phyloP scores from a whole-genome alignment of 2,113 vertebrate genomes.

The Nycticorax nycticorax region DNA sequence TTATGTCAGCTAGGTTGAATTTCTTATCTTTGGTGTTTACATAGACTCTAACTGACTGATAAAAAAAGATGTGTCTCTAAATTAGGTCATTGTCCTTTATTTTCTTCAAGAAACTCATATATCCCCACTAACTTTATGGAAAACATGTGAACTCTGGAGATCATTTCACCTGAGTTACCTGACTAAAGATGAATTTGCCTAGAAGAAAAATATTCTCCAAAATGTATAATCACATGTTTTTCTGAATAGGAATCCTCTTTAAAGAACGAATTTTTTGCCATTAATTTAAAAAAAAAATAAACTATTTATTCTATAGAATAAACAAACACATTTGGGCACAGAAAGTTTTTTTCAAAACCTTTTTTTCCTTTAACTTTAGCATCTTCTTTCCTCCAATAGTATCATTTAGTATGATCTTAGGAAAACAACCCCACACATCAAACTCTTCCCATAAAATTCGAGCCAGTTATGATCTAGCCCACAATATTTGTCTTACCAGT shows the following conservation, averaged over 20 bases:
- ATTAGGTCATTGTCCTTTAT: background rate
- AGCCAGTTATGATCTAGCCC: background rate
- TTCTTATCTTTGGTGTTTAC: background rate
- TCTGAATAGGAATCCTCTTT: background rate
- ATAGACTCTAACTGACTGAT: background rate
- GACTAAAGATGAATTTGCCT: background rate
- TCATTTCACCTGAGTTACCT: background rate
- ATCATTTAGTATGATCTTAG: background rate
- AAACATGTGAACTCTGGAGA: background rate
- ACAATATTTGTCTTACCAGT: background rate
- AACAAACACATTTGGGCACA: background rate
- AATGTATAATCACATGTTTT: background rate
- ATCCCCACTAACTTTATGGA: background rate
- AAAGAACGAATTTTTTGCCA: background rate
- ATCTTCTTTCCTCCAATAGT: background rate
- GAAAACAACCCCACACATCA: fast-evolving
- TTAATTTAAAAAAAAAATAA: too few species aligned
- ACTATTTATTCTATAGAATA: background rate
- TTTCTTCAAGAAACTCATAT: background rate
- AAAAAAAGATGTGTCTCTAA: background rate
- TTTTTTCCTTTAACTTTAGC: background rate
- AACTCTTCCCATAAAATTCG: background rate
- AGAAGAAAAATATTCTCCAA: background rate
- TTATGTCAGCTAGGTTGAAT: background rate
- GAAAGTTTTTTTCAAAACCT: background rate